phyloP scores from a whole-genome alignment of 2,888 invertebrate genomes.

The Gandaritis pyraliata region DNA sequence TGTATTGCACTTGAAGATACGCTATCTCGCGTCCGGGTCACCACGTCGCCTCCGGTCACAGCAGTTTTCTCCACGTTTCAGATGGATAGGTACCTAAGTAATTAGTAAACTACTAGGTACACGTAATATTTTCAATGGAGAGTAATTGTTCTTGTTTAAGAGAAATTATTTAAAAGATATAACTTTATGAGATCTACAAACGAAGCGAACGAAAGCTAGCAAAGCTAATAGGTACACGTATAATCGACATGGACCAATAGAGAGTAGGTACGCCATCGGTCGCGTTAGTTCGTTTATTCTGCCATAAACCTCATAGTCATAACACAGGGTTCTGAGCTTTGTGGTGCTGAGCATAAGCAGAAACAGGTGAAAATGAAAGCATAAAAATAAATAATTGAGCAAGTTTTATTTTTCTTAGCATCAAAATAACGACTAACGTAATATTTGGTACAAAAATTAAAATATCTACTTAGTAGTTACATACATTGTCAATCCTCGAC shows the following conservation, averaged over 20 bases:
- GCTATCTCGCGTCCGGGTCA: slow-evolving; percentile 62
- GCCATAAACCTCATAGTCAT: too few species aligned
- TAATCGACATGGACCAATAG: too few species aligned
- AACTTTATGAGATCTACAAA: background rate
- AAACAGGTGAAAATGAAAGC: slow-evolving; percentile 5
- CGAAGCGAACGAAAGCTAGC: too few species aligned
- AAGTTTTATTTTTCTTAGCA: slow-evolving; percentile 50
- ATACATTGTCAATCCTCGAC: slow-evolving; percentile 67
- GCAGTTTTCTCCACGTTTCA: slow-evolving; percentile 53
- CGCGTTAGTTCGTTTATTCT: too few species aligned
- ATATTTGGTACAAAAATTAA: slow-evolving; percentile 60
- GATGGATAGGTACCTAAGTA: slow-evolving; percentile 1
- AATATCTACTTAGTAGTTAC: slow-evolving; percentile 83
- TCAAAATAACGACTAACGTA: slow-evolving; percentile 46
- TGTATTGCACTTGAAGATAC: slow-evolving; percentile 60
- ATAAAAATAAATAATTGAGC: slow-evolving; percentile 16
- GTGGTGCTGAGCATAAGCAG: too few species aligned
- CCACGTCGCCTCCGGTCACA: slow-evolving; percentile 46
- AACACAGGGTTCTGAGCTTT: too few species aligned
- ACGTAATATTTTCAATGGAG: slow-evolving; percentile 25
- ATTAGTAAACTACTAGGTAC: background rate
- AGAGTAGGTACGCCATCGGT: too few species aligned
- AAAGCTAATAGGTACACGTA: background rate
- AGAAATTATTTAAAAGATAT: background rate
- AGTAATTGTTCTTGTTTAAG: background rate